Conservation (phyloP, 2,888 invertebrate species). For the Ctenicera cuprea region DNA sequence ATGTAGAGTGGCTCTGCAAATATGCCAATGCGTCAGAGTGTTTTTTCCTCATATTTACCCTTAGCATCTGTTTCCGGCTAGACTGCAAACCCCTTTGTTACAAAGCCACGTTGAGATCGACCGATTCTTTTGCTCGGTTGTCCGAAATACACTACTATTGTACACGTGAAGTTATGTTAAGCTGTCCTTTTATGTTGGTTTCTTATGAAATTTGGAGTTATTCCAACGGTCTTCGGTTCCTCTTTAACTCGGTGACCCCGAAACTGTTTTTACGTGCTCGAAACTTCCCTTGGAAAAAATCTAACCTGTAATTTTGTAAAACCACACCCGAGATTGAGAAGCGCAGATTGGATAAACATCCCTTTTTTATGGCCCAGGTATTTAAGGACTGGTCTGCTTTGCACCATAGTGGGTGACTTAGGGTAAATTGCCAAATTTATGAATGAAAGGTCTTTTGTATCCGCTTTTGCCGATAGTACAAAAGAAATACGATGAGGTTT, state of each 20-base stretch:
- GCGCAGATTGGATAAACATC: conserved; percentile 27
- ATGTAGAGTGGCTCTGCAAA: conserved; percentile 44
- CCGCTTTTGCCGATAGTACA: conserved; percentile 7
- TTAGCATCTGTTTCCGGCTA: conserved; percentile 53
- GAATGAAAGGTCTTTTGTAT: conserved; percentile 30
- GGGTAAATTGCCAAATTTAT: conserved; percentile 36
- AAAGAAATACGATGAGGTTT: neutral
- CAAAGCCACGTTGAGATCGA: conserved; percentile 41
- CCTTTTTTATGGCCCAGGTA: conserved; percentile 19
- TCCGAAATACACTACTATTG: conserved; percentile 41
- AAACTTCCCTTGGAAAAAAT: neutral
- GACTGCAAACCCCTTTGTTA: conserved; percentile 50
- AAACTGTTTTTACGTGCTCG: neutral
- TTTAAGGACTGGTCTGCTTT: conserved; percentile 34
- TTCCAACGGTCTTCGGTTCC: conserved; percentile 1
- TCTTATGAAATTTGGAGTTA: conserved; percentile 32
- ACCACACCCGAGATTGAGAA: conserved; percentile 8
- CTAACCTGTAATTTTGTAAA: neutral
- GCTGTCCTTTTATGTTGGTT: conserved; percentile 46
- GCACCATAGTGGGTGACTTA: conserved; percentile 32
- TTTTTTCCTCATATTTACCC: conserved; percentile 49
- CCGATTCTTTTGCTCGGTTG: conserved; percentile 39
- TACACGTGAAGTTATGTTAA: conserved; percentile 48
- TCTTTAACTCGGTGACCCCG: neutral
- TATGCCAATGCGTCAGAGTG: conserved; percentile 48